phyloP scores from a whole-genome alignment of 2,888 invertebrate genomes.

The Andrena hattorfiana region DNA sequence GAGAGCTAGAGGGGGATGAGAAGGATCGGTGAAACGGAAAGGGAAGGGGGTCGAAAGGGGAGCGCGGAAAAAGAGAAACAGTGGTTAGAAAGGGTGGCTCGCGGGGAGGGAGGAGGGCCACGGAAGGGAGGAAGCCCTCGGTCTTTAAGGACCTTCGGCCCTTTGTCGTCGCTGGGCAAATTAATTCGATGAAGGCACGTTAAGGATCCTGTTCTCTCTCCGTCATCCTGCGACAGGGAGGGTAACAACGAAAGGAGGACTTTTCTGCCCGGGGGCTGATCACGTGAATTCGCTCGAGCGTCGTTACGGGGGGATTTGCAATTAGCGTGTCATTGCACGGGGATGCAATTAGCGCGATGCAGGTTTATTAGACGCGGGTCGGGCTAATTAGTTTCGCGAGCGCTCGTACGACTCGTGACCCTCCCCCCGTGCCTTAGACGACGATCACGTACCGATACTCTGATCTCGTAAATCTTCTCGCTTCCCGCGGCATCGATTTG shows the following conservation, averaged over 20 bases:
- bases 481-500: not conserved
- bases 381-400: slow-evolving; percentile 51
- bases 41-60: slow-evolving; percentile 16
- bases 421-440: slow-evolving; percentile 7
- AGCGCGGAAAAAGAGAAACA: slow-evolving; percentile 57
- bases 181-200: slow-evolving; percentile 74
- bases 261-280: slow-evolving; percentile 43
- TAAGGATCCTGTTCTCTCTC: slow-evolving; percentile 57
- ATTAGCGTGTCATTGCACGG: slow-evolving; percentile 60
- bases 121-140: slow-evolving; percentile 48
- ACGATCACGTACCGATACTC: slow-evolving; percentile 2
- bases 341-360: slow-evolving; percentile 59
- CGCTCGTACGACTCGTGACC: not conserved
- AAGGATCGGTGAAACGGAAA: slow-evolving; percentile 19
- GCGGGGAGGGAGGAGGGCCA: not conserved
- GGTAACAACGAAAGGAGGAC: slow-evolving; percentile 40
- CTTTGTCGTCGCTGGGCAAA: slow-evolving; percentile 71
- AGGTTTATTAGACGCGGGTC: slow-evolving; percentile 52
- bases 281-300: slow-evolving; percentile 57
- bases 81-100: slow-evolving; percentile 47
- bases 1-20: not conserved
- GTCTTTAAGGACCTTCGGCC: slow-evolving; percentile 66
- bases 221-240: slow-evolving; percentile 27
- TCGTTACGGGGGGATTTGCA: slow-evolving; percentile 65
- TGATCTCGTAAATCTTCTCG: not conserved